Evolutionary conservation across 2,797 vertebrate species (phyloP), one percentile per base, ranked within the genome.

Genomic region (Scolopax bukidnonensis): DNA sequence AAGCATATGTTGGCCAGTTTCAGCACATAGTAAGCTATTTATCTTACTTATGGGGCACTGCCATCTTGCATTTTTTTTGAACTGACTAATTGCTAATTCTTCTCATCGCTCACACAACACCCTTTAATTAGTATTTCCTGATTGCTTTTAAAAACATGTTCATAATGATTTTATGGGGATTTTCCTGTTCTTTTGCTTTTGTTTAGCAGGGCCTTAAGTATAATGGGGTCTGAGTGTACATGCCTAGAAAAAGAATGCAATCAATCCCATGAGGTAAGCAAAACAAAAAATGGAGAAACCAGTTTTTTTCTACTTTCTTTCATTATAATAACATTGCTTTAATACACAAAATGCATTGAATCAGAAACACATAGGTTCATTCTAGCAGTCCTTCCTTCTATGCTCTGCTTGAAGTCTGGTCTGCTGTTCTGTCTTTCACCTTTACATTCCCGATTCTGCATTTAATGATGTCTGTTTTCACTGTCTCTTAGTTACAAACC

Each of bases 1-100:
- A 92, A 90, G 93, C 88, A 96, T 94, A 93, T 93, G 91, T 93
- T 94, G 94, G 68, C 56, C 75, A 92, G 75, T 75, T 95, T 96
- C 84, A 69, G 57, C 76, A 61, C 63, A 70, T 64, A 85, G 81
- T 87, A 95, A 84, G 80, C 82, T 84, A 95, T 95, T 92, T 92
- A 91, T 97, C 92, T 94, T 96, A 78, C 50, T 95, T 96, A 95
- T 65, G 23, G 79, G 81, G 40, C 81, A 95, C 65, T 87, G 92
- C 67, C 75, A 94, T 67, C 63, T 86, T 81, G 45, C n/a, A 36
- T 80, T 68, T 90, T 76, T 73, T 86, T 69, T 45, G 10, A 78
- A 75, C 20, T 68, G 76, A 87, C 85, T 95, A 91, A 93, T 84
- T 92, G 56, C 84, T 84, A 95, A 75, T 45, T 80, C 71, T 85